Evolutionary conservation across 2,888 invertebrate species (phyloP), one percentile per base, ranked within the genome.

Genomic region (Adelphocoris suturalis): DNA sequence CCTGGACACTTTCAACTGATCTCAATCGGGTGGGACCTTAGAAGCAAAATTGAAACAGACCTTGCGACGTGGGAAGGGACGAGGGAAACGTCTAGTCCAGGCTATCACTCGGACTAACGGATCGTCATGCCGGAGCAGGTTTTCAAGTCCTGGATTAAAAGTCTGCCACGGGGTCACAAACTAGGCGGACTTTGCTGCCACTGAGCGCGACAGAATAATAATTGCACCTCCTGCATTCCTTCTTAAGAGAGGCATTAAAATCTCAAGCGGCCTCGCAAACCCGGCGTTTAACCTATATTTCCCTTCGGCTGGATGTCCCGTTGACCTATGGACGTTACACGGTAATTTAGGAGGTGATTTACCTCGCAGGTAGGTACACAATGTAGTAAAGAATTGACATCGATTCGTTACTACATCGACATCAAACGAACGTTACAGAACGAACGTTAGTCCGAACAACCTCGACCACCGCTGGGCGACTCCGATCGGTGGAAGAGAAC

Each of bases 121-220:
- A 68, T 23, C 68, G 68, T 68, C 68, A 68, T 5, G n/a, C 37
- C 57, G 19, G 23, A 68, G 68, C 68, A 19, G 68, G 68, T 68
- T 68, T 52, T 68, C 68, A 68, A 68, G 23, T 68, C 68, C 68
- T 68, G 68, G 68, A 68, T 68, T 68, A 68, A 68, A 68, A 68
- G 68, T 68, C 68, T 68, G 68, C 68, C 68, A 68, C 68, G 68
- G 68, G 68, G 68, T 68, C 68, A 68, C 68, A 68, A 37, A 19
- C 68, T 68, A 68, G 23, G 68, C 68, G 68, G 68, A 23, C 37
- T 37, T 7, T 37, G 37, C 68, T 68, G 11, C 68, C 23, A 19
- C 68, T 68, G 23, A 68, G 68, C 68, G 68, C 23, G 27, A 7
- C 68, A 68, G 68, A 68, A 23, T 68, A 68, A 68, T 68, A 68